Evolutionary conservation across 2,888 invertebrate species (phyloP).

Genomic region (Phasia obesa): DNA sequence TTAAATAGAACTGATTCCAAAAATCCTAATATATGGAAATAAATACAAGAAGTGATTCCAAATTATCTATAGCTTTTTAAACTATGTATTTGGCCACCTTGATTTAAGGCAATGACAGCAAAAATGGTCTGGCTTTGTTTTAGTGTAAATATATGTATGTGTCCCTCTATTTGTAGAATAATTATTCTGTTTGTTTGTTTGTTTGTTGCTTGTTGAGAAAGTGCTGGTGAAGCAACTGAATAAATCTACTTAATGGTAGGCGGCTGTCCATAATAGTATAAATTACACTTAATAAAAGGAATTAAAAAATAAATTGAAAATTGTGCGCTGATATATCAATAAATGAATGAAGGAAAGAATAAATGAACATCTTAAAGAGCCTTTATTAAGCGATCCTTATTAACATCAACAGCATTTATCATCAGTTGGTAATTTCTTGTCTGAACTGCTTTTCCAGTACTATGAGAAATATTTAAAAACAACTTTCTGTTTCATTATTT

Average conservation of each 20-base stretch:
- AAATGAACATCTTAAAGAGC: slow-evolving; percentile 18
- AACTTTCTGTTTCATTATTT: too few relatives aligned
- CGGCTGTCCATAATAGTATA: slow-evolving; percentile 64
- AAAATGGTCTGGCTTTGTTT: neutral
- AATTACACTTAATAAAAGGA: slow-evolving; percentile 47
- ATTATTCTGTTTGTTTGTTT: neutral
- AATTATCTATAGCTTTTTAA: too few relatives aligned
- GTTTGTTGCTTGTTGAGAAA: too few relatives aligned
- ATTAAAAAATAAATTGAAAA: slow-evolving; percentile 61
- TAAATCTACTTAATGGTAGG: slow-evolving; percentile 50
- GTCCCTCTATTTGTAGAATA: neutral
- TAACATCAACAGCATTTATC: neutral
- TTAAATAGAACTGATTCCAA: too few relatives aligned
- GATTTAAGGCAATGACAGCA: neutral
- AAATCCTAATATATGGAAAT: too few relatives aligned
- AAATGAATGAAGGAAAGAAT: neutral
- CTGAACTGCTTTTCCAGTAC: too few relatives aligned
- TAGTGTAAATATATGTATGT: neutral
- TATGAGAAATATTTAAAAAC: too few relatives aligned
- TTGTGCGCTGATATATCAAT: slow-evolving; percentile 30
- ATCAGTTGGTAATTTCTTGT: slow-evolving; percentile 12
- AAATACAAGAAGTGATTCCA: too few relatives aligned
- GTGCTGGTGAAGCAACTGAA: slow-evolving; percentile 17
- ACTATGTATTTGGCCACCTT: too few relatives aligned
- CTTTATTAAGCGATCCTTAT: slow-evolving; percentile 21